Conservation (phyloP, 2,888 invertebrate genomes). For the Cantharis nigra region DNA sequence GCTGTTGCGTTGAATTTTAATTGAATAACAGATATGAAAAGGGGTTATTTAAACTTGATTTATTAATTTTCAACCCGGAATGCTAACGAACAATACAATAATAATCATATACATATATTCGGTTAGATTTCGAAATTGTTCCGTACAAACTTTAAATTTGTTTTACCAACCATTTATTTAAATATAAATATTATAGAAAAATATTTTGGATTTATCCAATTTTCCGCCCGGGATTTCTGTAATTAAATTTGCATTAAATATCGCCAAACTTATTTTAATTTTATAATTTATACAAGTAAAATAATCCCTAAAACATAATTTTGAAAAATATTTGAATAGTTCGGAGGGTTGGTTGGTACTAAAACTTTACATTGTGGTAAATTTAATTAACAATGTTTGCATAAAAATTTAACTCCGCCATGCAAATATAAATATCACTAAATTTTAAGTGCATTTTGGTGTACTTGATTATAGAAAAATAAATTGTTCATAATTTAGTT, state of each 20-base stretch:
- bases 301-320: neutral
- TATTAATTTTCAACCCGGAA: neutral
- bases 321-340: neutral
- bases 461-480: neutral
- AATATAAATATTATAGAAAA: no score
- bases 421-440: neutral
- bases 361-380: neutral
- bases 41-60: slow-evolving; percentile 1
- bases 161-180: no score
- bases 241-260: neutral
- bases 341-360: neutral
- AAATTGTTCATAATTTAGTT: neutral
- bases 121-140: neutral
- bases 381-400: neutral
- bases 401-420: neutral
- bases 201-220: neutral
- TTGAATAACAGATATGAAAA: slow-evolving; percentile 1
- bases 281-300: neutral
- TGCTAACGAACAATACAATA: neutral
- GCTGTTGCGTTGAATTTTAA: slow-evolving; percentile 3
- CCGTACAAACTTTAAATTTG: neutral
- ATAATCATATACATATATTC: neutral
- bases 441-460: neutral
- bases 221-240: neutral
- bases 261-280: neutral